These are phyloP conservation scores for Potamarius usumacintae DNA, from an alignment of 2,113 vertebrate genomes.

Conservation along the genomic window DNA sequence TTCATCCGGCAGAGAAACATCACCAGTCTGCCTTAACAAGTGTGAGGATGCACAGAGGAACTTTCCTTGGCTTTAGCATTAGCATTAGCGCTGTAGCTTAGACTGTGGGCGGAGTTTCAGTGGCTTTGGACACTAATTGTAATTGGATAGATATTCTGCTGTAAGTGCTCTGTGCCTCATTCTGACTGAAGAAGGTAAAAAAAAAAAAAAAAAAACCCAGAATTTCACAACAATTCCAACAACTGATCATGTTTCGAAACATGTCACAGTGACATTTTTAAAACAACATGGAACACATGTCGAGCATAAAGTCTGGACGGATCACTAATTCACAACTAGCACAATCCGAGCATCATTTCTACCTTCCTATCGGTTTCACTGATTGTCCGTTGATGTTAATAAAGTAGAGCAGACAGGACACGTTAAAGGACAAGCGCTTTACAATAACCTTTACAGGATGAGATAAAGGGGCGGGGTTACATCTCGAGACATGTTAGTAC, in stretches of 20 bases:
- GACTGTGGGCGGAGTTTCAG: not conserved
- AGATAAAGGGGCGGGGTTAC: not conserved
- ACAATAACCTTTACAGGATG: not conserved
- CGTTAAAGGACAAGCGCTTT: not conserved
- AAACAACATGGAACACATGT: not conserved
- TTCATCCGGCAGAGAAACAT: not conserved
- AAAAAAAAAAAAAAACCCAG: not conserved
- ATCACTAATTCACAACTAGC: not conserved
- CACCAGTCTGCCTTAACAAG: too few species aligned
- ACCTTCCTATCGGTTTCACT: not conserved
- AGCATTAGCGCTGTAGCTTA: not conserved
- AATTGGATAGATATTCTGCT: not conserved
- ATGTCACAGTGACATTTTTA: not conserved
- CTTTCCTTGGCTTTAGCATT: not conserved
- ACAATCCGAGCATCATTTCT: not conserved
- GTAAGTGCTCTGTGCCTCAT: not conserved
- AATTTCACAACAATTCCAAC: too few species aligned
- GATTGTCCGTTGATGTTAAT: not conserved
- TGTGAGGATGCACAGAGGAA: not conserved
- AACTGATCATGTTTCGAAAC: not conserved
- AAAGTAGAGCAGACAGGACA: not conserved
- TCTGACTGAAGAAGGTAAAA: not conserved
- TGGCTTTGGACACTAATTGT: not conserved
- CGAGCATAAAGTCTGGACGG: not conserved
- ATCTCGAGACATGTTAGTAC: not conserved